Percentiles rank a stretch among this genome's conserved stretches.
Conservation (phyloP, 2,888 invertebrate species). For the Stegophylla sp. region DNA sequence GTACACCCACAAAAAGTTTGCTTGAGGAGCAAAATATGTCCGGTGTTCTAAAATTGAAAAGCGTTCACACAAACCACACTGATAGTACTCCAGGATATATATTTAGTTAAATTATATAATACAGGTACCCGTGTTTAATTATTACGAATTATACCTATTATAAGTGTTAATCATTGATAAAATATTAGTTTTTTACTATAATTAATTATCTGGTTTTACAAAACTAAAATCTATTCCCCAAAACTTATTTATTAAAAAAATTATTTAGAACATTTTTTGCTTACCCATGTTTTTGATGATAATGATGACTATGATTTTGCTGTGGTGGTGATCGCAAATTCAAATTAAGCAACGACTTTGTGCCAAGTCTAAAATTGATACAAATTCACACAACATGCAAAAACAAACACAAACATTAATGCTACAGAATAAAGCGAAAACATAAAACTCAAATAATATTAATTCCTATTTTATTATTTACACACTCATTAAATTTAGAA, state of each 20-base stretch:
- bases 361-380: constrained; percentile 61
- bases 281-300: constrained; percentile 66
- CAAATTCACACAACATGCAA: constrained; percentile 63
- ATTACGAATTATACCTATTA: no score
- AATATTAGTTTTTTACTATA: no score
- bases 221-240: background rate
- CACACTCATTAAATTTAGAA: background rate
- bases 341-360: constrained; percentile 67
- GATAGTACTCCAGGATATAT: no score
- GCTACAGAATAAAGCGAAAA: constrained; percentile 62
- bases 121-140: no score
- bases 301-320: constrained; percentile 66
- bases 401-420: constrained; percentile 63
- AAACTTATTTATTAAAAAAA: background rate
- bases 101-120: no score
- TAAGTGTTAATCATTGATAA: no score
- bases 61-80: no score
- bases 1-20: no score
- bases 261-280: constrained; percentile 61
- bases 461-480: background rate
- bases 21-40: no score
- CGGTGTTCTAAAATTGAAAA: no score
- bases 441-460: constrained; percentile 57
- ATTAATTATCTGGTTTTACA: no score
- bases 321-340: constrained; percentile 70